Evolutionary conservation across 2,888 invertebrate genomes (phyloP).

Genomic region (Mythimna lalbum): DNA sequence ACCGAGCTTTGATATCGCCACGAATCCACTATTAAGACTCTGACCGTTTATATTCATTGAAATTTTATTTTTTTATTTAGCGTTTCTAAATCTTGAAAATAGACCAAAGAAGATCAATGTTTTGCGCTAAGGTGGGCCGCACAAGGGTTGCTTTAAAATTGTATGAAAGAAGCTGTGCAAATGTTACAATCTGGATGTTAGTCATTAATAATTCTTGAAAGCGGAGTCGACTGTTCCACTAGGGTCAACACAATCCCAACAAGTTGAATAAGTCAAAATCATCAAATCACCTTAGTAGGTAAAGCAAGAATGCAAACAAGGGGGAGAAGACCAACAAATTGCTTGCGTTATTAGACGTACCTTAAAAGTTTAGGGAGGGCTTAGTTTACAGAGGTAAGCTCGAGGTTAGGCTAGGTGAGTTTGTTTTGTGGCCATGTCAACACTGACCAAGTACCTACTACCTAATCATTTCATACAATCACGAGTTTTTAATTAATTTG

Average conservation of each 20-base stretch:
- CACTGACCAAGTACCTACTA: slow-evolving; percentile 70
- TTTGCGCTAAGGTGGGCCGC: slow-evolving; percentile 34
- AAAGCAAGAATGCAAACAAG: slow-evolving; percentile 88
- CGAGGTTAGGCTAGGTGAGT: slow-evolving; percentile 83
- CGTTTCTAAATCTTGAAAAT: slow-evolving; percentile 8
- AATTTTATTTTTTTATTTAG: slow-evolving; percentile 5
- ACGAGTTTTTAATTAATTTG: slow-evolving; percentile 7
- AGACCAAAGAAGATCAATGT: slow-evolving; percentile 43
- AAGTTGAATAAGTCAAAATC: slow-evolving; percentile 89
- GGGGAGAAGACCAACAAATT: slow-evolving; percentile 85
- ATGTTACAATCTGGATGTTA: slow-evolving; percentile 60
- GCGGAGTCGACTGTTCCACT: slow-evolving; percentile 66
- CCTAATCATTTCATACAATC: slow-evolving; percentile 67
- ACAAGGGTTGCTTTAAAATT: slow-evolving; percentile 52
- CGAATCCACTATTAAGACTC: slow-evolving; percentile 31
- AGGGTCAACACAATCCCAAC: slow-evolving; percentile 76
- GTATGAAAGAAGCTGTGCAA: slow-evolving; percentile 59
- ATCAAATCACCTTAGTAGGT: slow-evolving; percentile 87
- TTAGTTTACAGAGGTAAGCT: slow-evolving; percentile 88
- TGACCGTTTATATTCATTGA: slow-evolving; percentile 25
- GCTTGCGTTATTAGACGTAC: slow-evolving; percentile 89
- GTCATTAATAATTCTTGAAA: slow-evolving; percentile 70
- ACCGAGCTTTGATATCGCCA: slow-evolving; percentile 72
- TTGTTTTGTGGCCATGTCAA: slow-evolving; percentile 86
- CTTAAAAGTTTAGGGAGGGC: slow-evolving; percentile 89